Conservation (phyloP, 2,797 vertebrate species). For the Aselliscus stoliczkanus region DNA sequence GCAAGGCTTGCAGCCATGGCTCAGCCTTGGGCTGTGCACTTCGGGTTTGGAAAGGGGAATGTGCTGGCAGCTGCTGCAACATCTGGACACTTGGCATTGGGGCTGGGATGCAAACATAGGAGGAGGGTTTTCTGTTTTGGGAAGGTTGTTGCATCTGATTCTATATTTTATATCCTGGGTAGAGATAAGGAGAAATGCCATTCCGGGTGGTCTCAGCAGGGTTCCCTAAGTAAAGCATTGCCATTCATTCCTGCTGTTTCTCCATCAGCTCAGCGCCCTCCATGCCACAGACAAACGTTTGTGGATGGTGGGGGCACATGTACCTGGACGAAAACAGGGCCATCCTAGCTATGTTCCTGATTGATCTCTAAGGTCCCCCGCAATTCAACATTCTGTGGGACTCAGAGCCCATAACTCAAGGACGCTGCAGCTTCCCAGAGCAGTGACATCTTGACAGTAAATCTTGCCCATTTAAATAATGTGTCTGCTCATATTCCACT, state of each 20-base stretch:
- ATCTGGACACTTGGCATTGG: not conserved
- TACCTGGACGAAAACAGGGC: not conserved
- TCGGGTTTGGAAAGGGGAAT: not conserved
- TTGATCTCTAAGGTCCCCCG: not conserved
- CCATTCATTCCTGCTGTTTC: not conserved
- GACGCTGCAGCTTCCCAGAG: not conserved
- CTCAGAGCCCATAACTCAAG: not conserved
- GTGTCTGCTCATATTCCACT: not conserved
- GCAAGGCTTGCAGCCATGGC: not conserved
- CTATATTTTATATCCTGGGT: not conserved
- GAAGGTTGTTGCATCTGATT: not conserved
- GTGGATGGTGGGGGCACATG: fast-evolving
- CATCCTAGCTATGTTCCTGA: not conserved
- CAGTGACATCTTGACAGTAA: not conserved
- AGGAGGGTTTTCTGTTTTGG: not conserved
- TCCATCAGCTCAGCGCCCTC: not conserved
- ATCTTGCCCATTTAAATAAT: slow-evolving; percentile 35
- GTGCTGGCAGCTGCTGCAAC: not conserved
- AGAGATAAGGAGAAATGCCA: not conserved
- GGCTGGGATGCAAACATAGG: not conserved
- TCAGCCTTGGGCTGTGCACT: not conserved
- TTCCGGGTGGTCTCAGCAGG: not conserved
- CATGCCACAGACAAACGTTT: not conserved
- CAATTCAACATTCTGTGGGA: not conserved
- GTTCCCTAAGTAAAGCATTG: not conserved